A percentile compares a stretch with the other conserved stretches of the same genome.
Conservation (phyloP, 1,140 invertebrate genomes). For the Cyphomyrmex costatus region DNA sequence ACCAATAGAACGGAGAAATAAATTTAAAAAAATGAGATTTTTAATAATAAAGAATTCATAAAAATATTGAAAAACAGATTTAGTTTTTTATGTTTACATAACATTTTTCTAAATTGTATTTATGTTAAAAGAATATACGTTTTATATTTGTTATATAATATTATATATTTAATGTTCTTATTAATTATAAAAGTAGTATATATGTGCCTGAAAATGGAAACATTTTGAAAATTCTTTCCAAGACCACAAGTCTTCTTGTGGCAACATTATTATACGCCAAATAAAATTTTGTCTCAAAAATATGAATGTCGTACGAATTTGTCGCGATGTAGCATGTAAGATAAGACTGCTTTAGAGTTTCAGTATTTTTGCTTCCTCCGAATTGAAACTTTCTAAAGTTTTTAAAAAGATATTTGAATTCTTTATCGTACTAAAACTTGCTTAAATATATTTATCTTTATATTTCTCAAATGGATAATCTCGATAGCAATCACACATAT, state of each 20-base stretch:
- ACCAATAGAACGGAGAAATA: not conserved
- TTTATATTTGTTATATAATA: not conserved
- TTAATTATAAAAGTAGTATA: not conserved
- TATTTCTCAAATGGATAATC: not conserved
- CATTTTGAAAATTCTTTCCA: not conserved
- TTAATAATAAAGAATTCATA: not conserved
- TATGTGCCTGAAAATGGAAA: not conserved
- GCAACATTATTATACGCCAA: not conserved
- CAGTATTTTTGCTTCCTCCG: not conserved
- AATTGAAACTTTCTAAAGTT: not conserved
- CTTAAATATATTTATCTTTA: not conserved
- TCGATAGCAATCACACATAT: not conserved
- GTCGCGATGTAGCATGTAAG: not conserved
- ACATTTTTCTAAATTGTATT: not conserved
- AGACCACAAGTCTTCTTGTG: not conserved
- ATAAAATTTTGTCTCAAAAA: not conserved
- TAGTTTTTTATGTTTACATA: not conserved
- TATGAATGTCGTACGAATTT: slow-evolving; percentile 1
- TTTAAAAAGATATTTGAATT: not conserved
- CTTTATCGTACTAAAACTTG: not conserved
- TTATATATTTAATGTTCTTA: not conserved
- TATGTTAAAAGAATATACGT: not conserved
- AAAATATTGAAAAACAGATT: not conserved
- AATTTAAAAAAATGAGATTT: not conserved
- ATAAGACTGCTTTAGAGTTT: not conserved